Conservation (phyloP, 2,888 invertebrate genomes). For the Clostera curtula region DNA sequence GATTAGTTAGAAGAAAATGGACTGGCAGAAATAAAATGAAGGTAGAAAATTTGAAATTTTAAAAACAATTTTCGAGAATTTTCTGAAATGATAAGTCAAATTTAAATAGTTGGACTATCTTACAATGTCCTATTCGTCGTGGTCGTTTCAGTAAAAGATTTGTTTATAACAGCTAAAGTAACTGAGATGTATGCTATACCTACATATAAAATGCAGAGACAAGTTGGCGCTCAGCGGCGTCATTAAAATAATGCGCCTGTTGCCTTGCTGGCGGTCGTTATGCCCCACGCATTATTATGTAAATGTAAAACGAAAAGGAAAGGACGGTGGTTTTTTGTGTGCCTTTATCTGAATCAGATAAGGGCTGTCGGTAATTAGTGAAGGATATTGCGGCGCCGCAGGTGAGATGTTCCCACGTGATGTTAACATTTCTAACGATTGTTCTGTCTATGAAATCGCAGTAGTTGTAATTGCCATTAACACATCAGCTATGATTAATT, state of each 20-base stretch:
- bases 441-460: constrained; percentile 13
- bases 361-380: constrained; percentile 62
- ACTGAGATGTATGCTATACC: too few relatives aligned
- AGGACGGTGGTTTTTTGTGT: constrained; percentile 50
- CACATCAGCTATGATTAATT: constrained; percentile 4
- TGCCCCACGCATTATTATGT: constrained; percentile 69
- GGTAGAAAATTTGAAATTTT: too few relatives aligned
- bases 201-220: constrained; percentile 38
- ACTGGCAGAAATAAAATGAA: too few relatives aligned
- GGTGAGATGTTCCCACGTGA: constrained; percentile 58
- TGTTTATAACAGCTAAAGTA: too few relatives aligned
- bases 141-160: too few relatives aligned
- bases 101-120: too few relatives aligned
- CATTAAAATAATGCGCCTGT: constrained; percentile 56
- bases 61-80: too few relatives aligned
- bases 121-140: too few relatives aligned
- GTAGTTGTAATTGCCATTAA: constrained; percentile 14
- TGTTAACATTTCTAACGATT: constrained; percentile 19
- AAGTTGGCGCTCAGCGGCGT: constrained; percentile 36
- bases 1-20: too few relatives aligned
- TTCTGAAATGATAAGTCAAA: too few relatives aligned
- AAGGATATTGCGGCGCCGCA: constrained; percentile 44
- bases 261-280: constrained; percentile 52
- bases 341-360: constrained; percentile 64
- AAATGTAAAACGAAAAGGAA: constrained; percentile 65